Evolutionary conservation across 2,888 invertebrate genomes (phyloP).

Genomic region (Drosophila borborema): DNA sequence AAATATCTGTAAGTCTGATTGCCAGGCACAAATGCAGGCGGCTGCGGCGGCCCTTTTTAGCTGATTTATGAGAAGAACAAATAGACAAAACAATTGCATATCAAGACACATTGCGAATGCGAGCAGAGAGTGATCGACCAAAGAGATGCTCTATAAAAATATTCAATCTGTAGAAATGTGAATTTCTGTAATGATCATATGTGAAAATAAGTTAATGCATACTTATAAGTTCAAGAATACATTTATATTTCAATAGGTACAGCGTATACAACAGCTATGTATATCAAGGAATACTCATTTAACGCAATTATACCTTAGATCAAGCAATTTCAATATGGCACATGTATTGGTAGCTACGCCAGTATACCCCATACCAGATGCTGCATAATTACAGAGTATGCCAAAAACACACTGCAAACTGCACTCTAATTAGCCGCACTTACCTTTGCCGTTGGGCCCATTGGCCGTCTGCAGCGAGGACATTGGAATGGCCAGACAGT

Average conservation of each 20-base stretch:
- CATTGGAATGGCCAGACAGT: constrained; percentile 85
- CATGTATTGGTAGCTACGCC: neutral
- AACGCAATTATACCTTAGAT: neutral
- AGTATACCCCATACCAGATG: neutral
- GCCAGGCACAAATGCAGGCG: constrained; percentile 68
- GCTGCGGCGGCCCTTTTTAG: constrained; percentile 31
- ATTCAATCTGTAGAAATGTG: neutral
- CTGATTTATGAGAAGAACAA: constrained; percentile 23
- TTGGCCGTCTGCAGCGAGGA: constrained; percentile 84
- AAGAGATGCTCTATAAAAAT: neutral
- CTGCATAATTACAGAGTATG: constrained; percentile 1
- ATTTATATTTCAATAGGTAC: neutral
- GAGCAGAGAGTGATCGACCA: neutral
- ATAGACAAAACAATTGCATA: constrained; percentile 48
- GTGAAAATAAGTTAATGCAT: too few relatives aligned
- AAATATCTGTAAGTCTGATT: constrained; percentile 62
- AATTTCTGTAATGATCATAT: neutral
- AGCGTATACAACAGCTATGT: neutral
- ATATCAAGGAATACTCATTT: neutral
- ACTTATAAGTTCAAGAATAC: too few relatives aligned
- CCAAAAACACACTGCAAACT: neutral
- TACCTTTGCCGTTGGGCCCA: constrained; percentile 74
- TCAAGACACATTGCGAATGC: constrained; percentile 39
- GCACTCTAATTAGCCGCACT: constrained; percentile 46
- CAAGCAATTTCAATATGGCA: neutral